Base-by-base conservation (phyloP, 2,113 vertebrate species). In the Sisor rabdophorus region DNA sequence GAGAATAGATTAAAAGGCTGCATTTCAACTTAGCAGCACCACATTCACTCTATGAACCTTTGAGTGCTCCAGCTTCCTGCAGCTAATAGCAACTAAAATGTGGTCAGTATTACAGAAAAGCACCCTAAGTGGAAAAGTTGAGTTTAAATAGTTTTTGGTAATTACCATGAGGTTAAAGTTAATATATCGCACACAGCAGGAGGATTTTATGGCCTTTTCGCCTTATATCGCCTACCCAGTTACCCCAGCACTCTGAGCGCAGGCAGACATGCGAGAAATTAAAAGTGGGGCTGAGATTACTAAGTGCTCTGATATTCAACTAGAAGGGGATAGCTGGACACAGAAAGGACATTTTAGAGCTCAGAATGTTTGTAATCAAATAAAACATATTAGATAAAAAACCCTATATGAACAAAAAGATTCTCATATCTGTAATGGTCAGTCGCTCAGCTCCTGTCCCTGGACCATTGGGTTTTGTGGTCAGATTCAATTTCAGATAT, bases 181-280 rank as follows among this genome's bases (percentile, higher is more conserved):
- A 88, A 89, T 87, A 86, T 84, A 85, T 81, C 86, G 79, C 71
- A 85, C 83, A 77, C 87, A 89, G 86, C 85, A 78, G 90, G 90
- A 84, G 86, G 87, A 76, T 86, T 85, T 85, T 87, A 91, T 89
- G 77, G 89, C 83, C 87, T 88, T 80, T 84, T 82, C 47, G 80
- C 85, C 84, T 87, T 87, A 84, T 87, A 70, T 88, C 83, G 88
- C 84, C 85, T 85, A 87, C 81, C 82, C 86, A 87, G 84, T 50
- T 70, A 73, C 83, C 86, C 87, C 86, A 89, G 87, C 89, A 84
- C 86, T 90, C 85, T 82, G 73, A 87, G 84, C 81, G 84, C 85
- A 88, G 85, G 86, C 89, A 89, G 87, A 87, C 86, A 89, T 87
- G 87, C 89, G 87, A 86, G 86, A 91, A 90, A 89, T 90, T 88